Conservation (phyloP, 64 coral and sea anemone species). For the Pocillopora damicornis region DNA sequence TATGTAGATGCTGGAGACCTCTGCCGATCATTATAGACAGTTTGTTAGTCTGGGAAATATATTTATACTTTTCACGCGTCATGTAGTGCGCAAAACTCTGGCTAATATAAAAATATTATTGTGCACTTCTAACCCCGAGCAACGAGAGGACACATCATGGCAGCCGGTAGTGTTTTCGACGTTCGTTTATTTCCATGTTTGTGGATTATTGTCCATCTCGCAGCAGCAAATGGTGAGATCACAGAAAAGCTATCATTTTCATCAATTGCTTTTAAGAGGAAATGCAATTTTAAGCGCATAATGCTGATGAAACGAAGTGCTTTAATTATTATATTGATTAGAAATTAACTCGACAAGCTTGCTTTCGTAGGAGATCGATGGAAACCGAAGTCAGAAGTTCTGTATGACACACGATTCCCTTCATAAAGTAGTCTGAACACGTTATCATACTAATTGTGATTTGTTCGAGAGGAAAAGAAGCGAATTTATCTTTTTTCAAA, state of each 20-base stretch:
- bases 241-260: not conserved
- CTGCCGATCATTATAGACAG: not conserved
- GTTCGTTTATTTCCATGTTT: not conserved
- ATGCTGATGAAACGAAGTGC: not conserved
- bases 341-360: not conserved
- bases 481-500: too few species aligned
- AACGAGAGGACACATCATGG: not conserved
- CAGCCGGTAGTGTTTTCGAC: not conserved
- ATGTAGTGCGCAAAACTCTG: not conserved
- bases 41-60: not conserved
- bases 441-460: too few species aligned
- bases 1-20: not conserved
- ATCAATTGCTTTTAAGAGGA: not conserved
- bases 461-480: too few species aligned
- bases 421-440: too few species aligned
- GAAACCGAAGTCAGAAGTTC: not conserved
- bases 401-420: not conserved
- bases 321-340: not conserved
- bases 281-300: not conserved
- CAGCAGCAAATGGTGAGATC: conserved; percentile 7
- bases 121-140: not conserved
- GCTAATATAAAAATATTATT: not conserved
- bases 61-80: too few species aligned
- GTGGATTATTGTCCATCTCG: not conserved
- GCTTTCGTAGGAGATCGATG: not conserved